Conservation (phyloP, 2,797 vertebrate genomes). For the Phoeniculus purpureus region DNA sequence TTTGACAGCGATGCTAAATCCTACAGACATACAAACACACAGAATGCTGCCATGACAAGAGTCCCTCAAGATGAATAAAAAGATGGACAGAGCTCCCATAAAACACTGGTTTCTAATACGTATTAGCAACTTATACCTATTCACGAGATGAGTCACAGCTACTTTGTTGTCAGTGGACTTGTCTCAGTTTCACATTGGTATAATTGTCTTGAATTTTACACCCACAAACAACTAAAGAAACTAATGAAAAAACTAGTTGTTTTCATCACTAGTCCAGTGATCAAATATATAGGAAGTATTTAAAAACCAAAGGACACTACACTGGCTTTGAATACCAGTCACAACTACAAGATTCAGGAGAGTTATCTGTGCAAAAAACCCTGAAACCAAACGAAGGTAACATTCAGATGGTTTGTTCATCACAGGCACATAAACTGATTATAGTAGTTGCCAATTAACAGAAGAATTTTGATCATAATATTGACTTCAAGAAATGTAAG, state of each 20-base stretch:
- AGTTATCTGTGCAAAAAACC: background rate
- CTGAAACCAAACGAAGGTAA: background rate
- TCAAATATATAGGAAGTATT: background rate
- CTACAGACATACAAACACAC: background rate
- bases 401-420: background rate
- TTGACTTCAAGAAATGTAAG: background rate
- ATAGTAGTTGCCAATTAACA: background rate
- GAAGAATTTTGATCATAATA: background rate
- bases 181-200: background rate
- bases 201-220: background rate
- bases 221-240: background rate
- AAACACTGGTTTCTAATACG: background rate
- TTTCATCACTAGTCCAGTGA: background rate
- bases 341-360: background rate
- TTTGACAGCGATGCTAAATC: background rate
- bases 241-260: background rate
- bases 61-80: background rate
- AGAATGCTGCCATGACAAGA: background rate
- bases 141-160: background rate
- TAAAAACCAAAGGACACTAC: background rate
- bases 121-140: background rate
- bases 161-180: background rate
- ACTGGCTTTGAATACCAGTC: background rate
- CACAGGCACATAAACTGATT: background rate
- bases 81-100: background rate